Conservation (phyloP, 2,888 invertebrate genomes). For the Monochamus alternatus region DNA sequence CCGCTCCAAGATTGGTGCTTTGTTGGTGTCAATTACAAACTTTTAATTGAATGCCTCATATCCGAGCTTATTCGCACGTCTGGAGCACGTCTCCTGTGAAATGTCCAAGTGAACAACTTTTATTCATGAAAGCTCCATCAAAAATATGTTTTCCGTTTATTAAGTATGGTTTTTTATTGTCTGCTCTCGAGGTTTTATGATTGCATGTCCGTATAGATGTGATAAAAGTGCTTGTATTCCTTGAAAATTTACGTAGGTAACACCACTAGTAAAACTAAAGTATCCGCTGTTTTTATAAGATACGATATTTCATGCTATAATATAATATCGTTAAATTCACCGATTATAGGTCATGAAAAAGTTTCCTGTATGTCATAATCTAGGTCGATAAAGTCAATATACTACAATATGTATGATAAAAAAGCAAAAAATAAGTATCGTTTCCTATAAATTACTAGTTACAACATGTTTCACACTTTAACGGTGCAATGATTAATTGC, state of each 20-base stretch:
- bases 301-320: too few relatives aligned
- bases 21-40: slow-evolving; percentile 43
- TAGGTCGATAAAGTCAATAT: too few relatives aligned
- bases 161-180: not conserved
- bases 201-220: not conserved
- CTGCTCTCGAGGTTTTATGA: not conserved
- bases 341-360: too few relatives aligned
- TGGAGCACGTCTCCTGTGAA: not conserved
- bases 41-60: slow-evolving; percentile 40
- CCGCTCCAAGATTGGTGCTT: slow-evolving; percentile 34
- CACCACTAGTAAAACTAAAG: not conserved
- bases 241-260: not conserved
- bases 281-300: too few relatives aligned
- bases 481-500: too few relatives aligned
- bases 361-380: too few relatives aligned
- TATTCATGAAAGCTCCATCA: not conserved
- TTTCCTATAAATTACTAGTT: too few relatives aligned
- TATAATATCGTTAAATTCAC: too few relatives aligned
- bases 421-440: too few relatives aligned
- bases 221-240: not conserved
- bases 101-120: slow-evolving; percentile 7
- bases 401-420: too few relatives aligned
- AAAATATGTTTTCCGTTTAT: not conserved
- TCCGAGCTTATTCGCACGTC: slow-evolving; percentile 12
- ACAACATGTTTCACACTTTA: too few relatives aligned